phyloP scores from a whole-genome alignment of 2,888 invertebrate genomes.

The Thalpophila matura region DNA sequence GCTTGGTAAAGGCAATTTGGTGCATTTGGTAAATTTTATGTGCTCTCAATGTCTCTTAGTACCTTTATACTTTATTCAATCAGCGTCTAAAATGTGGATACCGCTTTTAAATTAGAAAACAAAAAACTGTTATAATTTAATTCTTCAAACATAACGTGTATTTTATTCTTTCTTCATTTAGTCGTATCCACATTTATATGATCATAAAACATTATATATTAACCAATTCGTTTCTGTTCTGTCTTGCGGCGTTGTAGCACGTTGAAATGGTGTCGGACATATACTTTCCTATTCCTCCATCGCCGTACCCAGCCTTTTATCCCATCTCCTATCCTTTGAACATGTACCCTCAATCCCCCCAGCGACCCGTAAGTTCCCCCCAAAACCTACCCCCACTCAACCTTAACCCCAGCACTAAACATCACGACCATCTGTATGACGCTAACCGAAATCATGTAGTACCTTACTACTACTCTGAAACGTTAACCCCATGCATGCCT shows the following conservation, averaged over 20 bases:
- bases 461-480: slow-evolving; percentile 88
- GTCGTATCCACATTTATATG: slow-evolving; percentile 61
- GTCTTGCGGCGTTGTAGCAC: slow-evolving; percentile 92
- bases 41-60: slow-evolving; percentile 69
- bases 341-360: slow-evolving; percentile 84
- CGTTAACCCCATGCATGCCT: slow-evolving; percentile 84
- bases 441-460: slow-evolving; percentile 90
- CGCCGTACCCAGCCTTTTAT: slow-evolving; percentile 85
- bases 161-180: slow-evolving; percentile 5
- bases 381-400: slow-evolving; percentile 77
- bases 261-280: slow-evolving; percentile 94
- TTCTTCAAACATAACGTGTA: neutral
- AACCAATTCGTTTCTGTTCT: slow-evolving; percentile 88
- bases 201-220: slow-evolving; percentile 73
- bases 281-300: slow-evolving; percentile 91
- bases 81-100: slow-evolving; percentile 60
- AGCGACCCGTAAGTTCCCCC: slow-evolving; percentile 79
- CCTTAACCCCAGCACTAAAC: slow-evolving; percentile 77
- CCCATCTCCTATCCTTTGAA: slow-evolving; percentile 87
- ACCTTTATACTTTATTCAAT: slow-evolving; percentile 62
- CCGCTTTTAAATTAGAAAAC: slow-evolving; percentile 7
- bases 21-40: slow-evolving; percentile 82
- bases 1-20: slow-evolving; percentile 82
- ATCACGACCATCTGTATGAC: slow-evolving; percentile 87
- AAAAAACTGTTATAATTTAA: neutral